Base-by-base conservation (phyloP, 2,888 invertebrate genomes). In the Leptinotarsa haldemani region DNA sequence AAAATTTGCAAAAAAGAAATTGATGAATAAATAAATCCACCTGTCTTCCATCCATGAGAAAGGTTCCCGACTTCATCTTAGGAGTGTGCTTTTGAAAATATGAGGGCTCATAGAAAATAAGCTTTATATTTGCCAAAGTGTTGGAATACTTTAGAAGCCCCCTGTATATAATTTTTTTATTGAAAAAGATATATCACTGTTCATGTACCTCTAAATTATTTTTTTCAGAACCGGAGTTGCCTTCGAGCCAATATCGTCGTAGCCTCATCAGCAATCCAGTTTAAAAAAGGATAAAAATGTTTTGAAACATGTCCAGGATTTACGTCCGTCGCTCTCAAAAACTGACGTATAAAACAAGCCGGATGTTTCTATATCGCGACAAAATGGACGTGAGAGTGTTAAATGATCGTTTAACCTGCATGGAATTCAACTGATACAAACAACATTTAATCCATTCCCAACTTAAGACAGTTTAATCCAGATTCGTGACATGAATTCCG, bases 331-430 rank as follows among this genome's bases (percentile, higher is more conserved):
- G 30, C 25, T 18, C 50, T 30, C 15, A 52, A 48, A 66, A 66
- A 66, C 22, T 48, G 25, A 50, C 22, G 56, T 46, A 53, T 40
- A 52, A 67, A 67, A 67, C n/a, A 15, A 30, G 30, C 56, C 52
- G 20, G 56, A 58, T 68, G 30, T 68, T 56, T 52, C 67, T 53
- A 67, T 53, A 67, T 68, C 40, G 52, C 53, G 71, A 77, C 77
- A 78, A 72, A 70, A 72, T 74, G 74, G 74, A 80, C 80, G 80
- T 80, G 80, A 80, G 73, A 67, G 80, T 77, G 75, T 78, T 81
- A 74, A 77, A 73, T 71, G 75, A 78, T 77, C 30, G 74, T 30
- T 69, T 75, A 76, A 78, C 77, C 74, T 77, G 71, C 65, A 67
- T 76, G 77, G 70, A 77, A 75, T 78, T 75, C 77, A 78, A 78